Base-by-base conservation (phyloP, 2,797 vertebrate genomes). In the Sebastes variabilis region DNA sequence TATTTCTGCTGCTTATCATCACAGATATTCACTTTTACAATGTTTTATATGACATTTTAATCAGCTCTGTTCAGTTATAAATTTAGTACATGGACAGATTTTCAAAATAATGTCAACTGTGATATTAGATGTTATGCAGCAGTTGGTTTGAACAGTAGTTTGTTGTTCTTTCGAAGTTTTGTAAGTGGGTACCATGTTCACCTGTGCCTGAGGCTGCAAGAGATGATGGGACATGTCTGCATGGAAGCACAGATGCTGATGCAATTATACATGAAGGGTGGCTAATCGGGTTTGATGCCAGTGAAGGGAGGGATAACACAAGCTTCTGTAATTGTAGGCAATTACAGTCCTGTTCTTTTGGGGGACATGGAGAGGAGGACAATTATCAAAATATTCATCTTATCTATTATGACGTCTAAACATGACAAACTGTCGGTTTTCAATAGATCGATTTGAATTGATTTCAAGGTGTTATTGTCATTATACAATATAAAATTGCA, bases 181-280 rank as follows among this genome's bases (percentile, higher is more conserved):
- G 24, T 74, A 67, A 69, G 29, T 75, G 74, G 64, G 68, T 70
- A 62, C 62, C 46, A 66, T 22, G 42, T 56, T 88, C 32, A 88
- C 70, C 62, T 74, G 14, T 20, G 88, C 92, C 89, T 24, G 60
- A 84, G 84, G 90, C 84, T 71, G 34, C 5, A 76, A 80, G 82
- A 87, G 86, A 83, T 81, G 91, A 94, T 83, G 71, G 80, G 83
- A 92, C 92, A 92, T 92, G 92, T 89, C 86, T 88, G 79, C 54
- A 56, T 83, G 55, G 74, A 83, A 68, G 80, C 59, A 84, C 52
- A 75, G 75, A 90, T 84, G 79, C 77, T 84, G 80, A 87, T 88
- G 76, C 79, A 88, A 89, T 92, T 90, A 92, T 86, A 82, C 69
- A 77, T 83, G 80, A 88, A 76, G 74, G 71, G 34, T 65, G 67